Evolutionary conservation across 2,797 vertebrate species (phyloP).

Genomic region (Sebastolobus alascanus): DNA sequence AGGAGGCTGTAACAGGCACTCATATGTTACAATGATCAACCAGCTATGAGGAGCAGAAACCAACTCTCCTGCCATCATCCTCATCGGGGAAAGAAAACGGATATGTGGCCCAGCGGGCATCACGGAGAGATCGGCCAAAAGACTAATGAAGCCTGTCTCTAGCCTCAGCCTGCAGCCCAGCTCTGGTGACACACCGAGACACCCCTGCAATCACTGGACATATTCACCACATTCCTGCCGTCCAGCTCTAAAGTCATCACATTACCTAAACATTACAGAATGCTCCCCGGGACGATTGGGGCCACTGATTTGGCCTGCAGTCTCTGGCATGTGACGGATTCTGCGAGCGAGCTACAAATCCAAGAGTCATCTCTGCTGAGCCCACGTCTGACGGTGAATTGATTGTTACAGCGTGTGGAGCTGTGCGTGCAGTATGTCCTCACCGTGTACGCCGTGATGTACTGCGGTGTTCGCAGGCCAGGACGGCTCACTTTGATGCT

Average conservation of each 20-base stretch:
- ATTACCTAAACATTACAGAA: constrained; percentile 73
- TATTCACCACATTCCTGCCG: constrained; percentile 69
- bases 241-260: constrained; percentile 72
- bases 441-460: constrained; percentile 36
- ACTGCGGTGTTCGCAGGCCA: constrained; percentile 19
- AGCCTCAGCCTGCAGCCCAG: constrained; percentile 57
- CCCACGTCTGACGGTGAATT: constrained; percentile 14
- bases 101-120: constrained; percentile 61
- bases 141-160: constrained; percentile 73
- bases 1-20: constrained; percentile 3
- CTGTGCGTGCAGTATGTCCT: constrained; percentile 46
- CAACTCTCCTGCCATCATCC: constrained; percentile 54
- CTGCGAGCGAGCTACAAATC: constrained; percentile 36
- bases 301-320: constrained; percentile 63
- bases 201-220: constrained; percentile 77
- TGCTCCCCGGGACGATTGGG: constrained; percentile 46
- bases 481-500: constrained; percentile 65
- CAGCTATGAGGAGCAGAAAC: constrained; percentile 35
- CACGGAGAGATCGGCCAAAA: constrained; percentile 69
- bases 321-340: constrained; percentile 57
- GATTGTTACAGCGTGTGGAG: constrained; percentile 44
- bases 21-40: constrained; percentile 33
- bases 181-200: constrained; percentile 72
- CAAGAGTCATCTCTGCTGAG: constrained; percentile 44
- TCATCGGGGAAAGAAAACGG: constrained; percentile 63